Evolutionary conservation across 2,797 vertebrate species (phyloP), one percentile per base, ranked within the genome.

Genomic region (Enteromius unitaeniatus): DNA sequence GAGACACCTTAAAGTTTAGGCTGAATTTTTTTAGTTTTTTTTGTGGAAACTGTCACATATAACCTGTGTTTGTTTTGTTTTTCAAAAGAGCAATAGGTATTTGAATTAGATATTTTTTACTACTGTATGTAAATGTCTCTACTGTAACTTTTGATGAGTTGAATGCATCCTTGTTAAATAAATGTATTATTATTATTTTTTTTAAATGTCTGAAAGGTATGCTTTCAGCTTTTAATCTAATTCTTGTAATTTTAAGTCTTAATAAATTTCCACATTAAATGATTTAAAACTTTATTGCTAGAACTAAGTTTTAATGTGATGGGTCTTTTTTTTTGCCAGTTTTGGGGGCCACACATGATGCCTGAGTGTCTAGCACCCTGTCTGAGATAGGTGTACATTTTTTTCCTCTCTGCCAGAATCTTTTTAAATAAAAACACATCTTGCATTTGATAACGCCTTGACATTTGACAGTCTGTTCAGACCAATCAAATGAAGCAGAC

Each of bases 391-490:
- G 93, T 94, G 64, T 93, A 91, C 86, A 84, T 86, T 90, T 89
- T 42, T 47, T 90, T 86, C 60, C 58, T 21, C 88, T 90, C 88
- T 89, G 84, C 90, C 70, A 79, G 83, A 87, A 91, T 91, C 86
- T 91, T 92, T 87, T 67, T 88, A 91, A 92, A 92, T 91, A 91
- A 92, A 93, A 93, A 93, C 92, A 93, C 86, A 89, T 91, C 89
- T 89, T 88, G 86, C 55, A 88, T 93, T 94, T 94, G 92, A 95
- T 94, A 94, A 92, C 88, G 89, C 89, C 91, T 94, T 95, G 94
- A 95, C 93, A 95, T 95, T 94, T 95, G 94, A 94, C 95, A 95
- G 93, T 92, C 89, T 90, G 92, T 93, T 93, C 92, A 93, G 92
- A 92, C 94, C 95, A 95, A 94, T 94, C 92, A 93, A 89, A 92